Evolutionary conservation across 1,140 invertebrate species (phyloP).

Genomic region (Drosophila willistoni): DNA sequence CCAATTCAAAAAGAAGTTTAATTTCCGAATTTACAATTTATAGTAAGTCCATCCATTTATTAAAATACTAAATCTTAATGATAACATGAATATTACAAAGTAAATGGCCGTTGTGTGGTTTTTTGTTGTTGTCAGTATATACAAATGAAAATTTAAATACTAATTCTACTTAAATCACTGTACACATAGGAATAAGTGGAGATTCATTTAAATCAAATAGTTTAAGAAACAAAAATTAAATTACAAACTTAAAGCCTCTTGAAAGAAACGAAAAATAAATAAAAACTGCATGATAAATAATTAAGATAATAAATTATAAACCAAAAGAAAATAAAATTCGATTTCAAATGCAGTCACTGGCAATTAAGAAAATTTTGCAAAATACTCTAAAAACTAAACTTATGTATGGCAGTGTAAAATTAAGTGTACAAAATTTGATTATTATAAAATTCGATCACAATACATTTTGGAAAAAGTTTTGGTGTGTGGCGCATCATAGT

Average conservation of each 20-base stretch:
- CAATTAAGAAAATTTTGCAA: slow-evolving; percentile 28
- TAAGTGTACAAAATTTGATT: not conserved
- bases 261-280: slow-evolving; percentile 43
- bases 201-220: slow-evolving; percentile 37
- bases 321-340: slow-evolving; percentile 40
- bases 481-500: slow-evolving; percentile 58
- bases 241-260: slow-evolving; percentile 75
- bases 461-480: slow-evolving; percentile 80
- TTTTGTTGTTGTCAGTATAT: slow-evolving; percentile 41
- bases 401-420: slow-evolving; percentile 68
- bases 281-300: slow-evolving; percentile 19
- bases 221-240: slow-evolving; percentile 44
- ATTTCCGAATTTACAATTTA: too few species aligned
- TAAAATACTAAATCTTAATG: slow-evolving; percentile 10
- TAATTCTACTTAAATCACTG: slow-evolving; percentile 38
- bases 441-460: slow-evolving; percentile 73
- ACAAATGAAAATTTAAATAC: slow-evolving; percentile 59
- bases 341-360: slow-evolving; percentile 76
- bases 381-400: slow-evolving; percentile 45
- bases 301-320: slow-evolving; percentile 19
- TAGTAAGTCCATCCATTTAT: not conserved
- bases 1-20: too few species aligned
- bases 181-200: slow-evolving; percentile 35
- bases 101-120: slow-evolving; percentile 53
- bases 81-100: slow-evolving; percentile 18